Percentiles rank a stretch among this genome's conserved stretches.
phyloP scores from a whole-genome alignment of 2,888 invertebrate genomes.

The Andrena dorsata region DNA sequence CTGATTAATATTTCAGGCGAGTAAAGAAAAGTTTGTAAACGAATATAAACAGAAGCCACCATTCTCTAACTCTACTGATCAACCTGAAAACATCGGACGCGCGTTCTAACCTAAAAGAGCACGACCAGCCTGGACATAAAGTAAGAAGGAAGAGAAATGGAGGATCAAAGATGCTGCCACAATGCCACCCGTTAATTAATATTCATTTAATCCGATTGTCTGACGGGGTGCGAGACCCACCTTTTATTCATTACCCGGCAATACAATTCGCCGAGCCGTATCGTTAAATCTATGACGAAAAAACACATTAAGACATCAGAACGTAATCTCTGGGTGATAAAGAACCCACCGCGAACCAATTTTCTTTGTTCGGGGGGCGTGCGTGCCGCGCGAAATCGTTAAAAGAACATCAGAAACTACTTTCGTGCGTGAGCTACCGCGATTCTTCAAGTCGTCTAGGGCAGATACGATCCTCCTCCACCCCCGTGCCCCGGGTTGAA shows the following conservation, averaged over 20 bases:
- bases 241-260: conserved; percentile 8
- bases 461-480: conserved; percentile 12
- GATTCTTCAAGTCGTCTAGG: conserved; percentile 40
- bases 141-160: neutral
- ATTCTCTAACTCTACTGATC: neutral
- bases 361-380: conserved; percentile 34
- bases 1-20: neutral
- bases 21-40: neutral
- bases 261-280: neutral
- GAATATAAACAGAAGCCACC: neutral
- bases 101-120: neutral
- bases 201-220: neutral
- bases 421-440: conserved; percentile 55
- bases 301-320: conserved; percentile 54
- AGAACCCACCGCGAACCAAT: conserved; percentile 49
- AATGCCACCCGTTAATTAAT: neutral
- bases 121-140: neutral
- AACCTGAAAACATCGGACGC: neutral
- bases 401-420: conserved; percentile 60
- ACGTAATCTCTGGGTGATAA: conserved; percentile 45
- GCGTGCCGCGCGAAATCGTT: conserved; percentile 56
- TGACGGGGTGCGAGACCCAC: too few relatives aligned
- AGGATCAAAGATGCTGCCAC: neutral
- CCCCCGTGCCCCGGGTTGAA: neutral
- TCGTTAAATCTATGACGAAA: neutral